A percentile compares a stretch with the other conserved stretches of the same genome.
Evolutionary conservation across 30 jellyfish, hydroid and myxozoan genomes (phyloP).

Genomic region (Aurelia aurita): DNA sequence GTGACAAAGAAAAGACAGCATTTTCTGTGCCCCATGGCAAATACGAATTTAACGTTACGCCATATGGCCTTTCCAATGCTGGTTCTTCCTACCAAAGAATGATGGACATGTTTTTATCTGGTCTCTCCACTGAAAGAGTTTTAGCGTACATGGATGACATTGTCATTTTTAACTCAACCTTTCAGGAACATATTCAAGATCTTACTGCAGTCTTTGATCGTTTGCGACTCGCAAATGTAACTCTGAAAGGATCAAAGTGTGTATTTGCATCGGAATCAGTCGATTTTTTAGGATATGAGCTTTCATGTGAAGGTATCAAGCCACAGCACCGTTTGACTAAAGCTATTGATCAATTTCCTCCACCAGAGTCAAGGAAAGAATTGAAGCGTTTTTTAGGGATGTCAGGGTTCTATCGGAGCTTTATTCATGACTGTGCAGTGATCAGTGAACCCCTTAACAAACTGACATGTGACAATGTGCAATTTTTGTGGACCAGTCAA

Average conservation of each 20-base stretch:
- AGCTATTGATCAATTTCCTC: constrained; percentile 9
- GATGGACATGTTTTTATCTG: constrained; percentile 34
- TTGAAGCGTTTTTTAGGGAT: constrained; percentile 27
- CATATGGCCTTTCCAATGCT: constrained; percentile 8
- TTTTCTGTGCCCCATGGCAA: no score
- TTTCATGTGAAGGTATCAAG: constrained; percentile 32
- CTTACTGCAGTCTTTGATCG: constrained; percentile 7
- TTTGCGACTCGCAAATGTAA: constrained; percentile 8
- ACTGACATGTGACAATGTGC: constrained; percentile 36
- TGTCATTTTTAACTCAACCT: no score
- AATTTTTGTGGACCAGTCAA: constrained; percentile 7
- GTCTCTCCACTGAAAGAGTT: no score
- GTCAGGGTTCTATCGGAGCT: constrained; percentile 45
- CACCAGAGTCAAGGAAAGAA: constrained; percentile 16
- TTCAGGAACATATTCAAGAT: constrained; percentile 8
- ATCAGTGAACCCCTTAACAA: constrained; percentile 36
- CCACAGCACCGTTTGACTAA: constrained; percentile 38
- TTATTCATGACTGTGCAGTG: constrained; percentile 13
- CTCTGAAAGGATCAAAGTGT: constrained; percentile 4
- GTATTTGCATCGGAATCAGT: constrained; percentile 1
- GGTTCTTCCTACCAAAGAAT: constrained; percentile 4
- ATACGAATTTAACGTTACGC: constrained; percentile 32
- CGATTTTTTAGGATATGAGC: constrained; percentile 40
- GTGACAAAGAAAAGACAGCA: no score
- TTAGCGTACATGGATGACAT: no score